A percentile compares a stretch with the other conserved stretches of the same genome.
These are phyloP conservation scores for Entomyzon cyanotis DNA, from an alignment of 2,113 vertebrate species.

Conservation along the genomic window DNA sequence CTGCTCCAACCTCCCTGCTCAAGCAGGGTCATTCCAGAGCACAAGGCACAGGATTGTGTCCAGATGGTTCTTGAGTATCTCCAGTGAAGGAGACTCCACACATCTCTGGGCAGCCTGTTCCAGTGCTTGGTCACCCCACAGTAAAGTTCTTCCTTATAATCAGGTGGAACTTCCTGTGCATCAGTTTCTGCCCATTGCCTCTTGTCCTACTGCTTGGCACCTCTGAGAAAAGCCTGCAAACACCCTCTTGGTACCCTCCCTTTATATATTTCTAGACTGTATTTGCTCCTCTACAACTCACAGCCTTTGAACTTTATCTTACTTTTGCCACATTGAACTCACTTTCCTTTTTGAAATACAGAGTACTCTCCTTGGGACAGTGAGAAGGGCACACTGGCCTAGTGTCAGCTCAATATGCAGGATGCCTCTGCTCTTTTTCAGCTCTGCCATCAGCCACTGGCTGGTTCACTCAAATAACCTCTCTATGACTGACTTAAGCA, in stretches of 20 bases:
- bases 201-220: background rate
- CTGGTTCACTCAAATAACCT: background rate
- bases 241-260: background rate
- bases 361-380: background rate
- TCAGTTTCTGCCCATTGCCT: background rate
- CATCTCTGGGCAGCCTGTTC: background rate
- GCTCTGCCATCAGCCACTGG: background rate
- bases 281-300: background rate
- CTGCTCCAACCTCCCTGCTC: background rate
- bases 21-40: background rate
- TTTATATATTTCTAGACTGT: background rate
- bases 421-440: background rate
- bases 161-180: background rate
- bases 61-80: background rate
- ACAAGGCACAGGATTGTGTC: background rate
- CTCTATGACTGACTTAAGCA: background rate
- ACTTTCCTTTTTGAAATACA: background rate
- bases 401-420: background rate
- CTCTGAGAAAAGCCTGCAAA: background rate
- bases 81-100: background rate
- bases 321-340: background rate
- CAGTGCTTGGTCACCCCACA: background rate
- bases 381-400: background rate
- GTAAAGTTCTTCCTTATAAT: background rate
- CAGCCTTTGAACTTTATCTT: conserved; percentile 4